phyloP scores from a whole-genome alignment of 53 echinoderm and acorn worm species.

The Echinarachnius parma region DNA sequence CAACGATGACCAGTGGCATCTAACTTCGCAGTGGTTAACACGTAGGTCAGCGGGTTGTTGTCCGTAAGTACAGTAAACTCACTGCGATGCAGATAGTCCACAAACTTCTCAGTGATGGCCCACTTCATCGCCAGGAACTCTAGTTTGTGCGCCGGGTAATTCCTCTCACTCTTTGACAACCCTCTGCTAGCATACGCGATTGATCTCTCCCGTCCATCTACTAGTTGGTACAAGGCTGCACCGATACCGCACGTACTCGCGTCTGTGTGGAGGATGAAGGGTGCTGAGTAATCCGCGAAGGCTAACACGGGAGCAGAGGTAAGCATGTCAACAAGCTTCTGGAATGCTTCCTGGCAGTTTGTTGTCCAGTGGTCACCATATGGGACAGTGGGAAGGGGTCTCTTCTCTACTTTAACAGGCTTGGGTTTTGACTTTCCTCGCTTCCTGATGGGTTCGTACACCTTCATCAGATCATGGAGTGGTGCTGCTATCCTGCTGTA shows the following conservation, averaged over 20 bases:
- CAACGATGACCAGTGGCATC: slow-evolving; percentile 36
- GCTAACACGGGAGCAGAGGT: slow-evolving; percentile 14
- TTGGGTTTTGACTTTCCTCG: neutral
- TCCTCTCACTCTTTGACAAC: slow-evolving; percentile 47
- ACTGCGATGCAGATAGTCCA: slow-evolving; percentile 53
- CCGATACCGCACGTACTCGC: slow-evolving; percentile 24
- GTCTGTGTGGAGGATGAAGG: slow-evolving; percentile 27
- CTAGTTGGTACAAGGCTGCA: slow-evolving; percentile 35
- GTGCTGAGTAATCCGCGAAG: slow-evolving; percentile 10
- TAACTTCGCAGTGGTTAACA: neutral
- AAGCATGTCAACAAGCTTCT: slow-evolving; percentile 3
- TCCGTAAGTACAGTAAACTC: slow-evolving; percentile 53
- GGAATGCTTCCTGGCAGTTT: slow-evolving; percentile 41
- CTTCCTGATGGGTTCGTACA: slow-evolving; percentile 45
- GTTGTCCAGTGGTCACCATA: slow-evolving; percentile 46
- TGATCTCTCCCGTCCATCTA: neutral
- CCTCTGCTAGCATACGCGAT: slow-evolving; percentile 49
- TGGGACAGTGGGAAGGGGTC: slow-evolving; percentile 28
- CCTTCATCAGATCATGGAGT: slow-evolving; percentile 38
- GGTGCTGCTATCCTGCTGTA: slow-evolving; percentile 51
- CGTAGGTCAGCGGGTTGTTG: slow-evolving; percentile 48
- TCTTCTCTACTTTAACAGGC: neutral
- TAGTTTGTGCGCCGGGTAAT: slow-evolving; percentile 55
- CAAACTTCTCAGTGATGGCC: slow-evolving; percentile 62
- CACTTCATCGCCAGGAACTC: slow-evolving; percentile 64